A percentile compares a stretch with the other conserved stretches of the same genome.
These are phyloP conservation scores for Callipepla squamata DNA, from an alignment of 2,113 vertebrate genomes.

Conservation along the genomic window DNA sequence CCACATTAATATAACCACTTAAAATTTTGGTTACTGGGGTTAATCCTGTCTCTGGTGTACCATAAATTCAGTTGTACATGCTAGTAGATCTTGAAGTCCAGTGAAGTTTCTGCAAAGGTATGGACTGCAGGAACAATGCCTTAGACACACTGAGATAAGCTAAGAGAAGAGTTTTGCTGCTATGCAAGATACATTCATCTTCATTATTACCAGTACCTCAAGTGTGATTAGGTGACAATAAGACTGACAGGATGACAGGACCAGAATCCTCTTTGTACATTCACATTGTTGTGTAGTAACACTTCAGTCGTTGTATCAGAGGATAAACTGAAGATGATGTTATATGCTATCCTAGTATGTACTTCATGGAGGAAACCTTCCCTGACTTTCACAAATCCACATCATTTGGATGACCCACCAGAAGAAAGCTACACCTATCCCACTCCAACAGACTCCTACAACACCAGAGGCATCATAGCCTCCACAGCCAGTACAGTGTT, in stretches of 20 bases:
- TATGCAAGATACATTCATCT: neutral
- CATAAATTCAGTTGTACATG: neutral
- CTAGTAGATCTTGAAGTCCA: neutral
- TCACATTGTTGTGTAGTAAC: too few relatives aligned
- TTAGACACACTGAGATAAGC: neutral
- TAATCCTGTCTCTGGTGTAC: neutral
- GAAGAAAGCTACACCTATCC: constrained; percentile 72
- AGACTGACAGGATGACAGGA: neutral
- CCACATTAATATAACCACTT: neutral
- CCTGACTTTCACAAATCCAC: neutral
- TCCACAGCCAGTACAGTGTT: constrained; percentile 65
- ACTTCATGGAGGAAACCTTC: constrained; percentile 30
- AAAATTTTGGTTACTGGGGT: neutral
- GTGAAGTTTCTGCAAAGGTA: neutral
- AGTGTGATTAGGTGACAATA: neutral
- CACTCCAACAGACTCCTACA: constrained; percentile 71
- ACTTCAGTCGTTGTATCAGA: neutral
- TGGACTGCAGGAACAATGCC: neutral
- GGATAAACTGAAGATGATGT: neutral
- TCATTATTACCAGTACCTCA: neutral
- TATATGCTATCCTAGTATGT: neutral
- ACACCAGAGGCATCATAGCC: constrained; percentile 73
- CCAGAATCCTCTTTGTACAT: neutral
- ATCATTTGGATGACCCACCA: constrained; percentile 58
- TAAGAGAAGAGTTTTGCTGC: neutral